phyloP scores from a whole-genome alignment of 2,797 vertebrate species.

The Sitta carolinensis region DNA sequence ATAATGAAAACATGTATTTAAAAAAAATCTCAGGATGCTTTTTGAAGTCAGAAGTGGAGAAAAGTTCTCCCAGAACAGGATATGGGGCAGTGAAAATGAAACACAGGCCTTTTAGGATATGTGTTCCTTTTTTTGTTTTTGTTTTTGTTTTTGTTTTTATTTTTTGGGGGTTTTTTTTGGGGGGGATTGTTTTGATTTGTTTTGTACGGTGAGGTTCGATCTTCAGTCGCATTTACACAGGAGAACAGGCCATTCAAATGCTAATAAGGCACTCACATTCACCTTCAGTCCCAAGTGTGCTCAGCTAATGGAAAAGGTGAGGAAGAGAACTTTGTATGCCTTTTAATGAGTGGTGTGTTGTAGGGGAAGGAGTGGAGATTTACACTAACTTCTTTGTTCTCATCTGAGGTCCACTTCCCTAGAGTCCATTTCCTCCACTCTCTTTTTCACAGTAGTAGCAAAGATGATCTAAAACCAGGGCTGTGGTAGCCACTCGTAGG shows the following conservation, averaged over 20 bases:
- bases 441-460: background rate
- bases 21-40: background rate
- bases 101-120: background rate
- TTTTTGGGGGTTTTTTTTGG: too few species aligned
- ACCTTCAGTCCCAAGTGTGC: background rate
- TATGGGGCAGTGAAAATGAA: slow-evolving; percentile 4
- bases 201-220: background rate
- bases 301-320: background rate
- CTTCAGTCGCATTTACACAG: background rate
- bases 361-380: background rate
- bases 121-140: too few species aligned
- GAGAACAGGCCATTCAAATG: background rate
- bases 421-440: background rate
- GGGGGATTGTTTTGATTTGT: background rate
- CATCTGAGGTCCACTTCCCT: background rate
- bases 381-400: background rate
- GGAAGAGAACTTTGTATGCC: background rate
- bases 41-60: background rate
- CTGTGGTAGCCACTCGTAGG: background rate
- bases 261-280: background rate
- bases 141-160: too few species aligned
- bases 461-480: background rate
- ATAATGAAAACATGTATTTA: background rate
- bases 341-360: background rate
- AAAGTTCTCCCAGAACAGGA: slow-evolving; percentile 25